Conservation (phyloP, 37 sponge, comb jelly and placozoan genomes). For the Chondrilla cf. caribensis region DNA sequence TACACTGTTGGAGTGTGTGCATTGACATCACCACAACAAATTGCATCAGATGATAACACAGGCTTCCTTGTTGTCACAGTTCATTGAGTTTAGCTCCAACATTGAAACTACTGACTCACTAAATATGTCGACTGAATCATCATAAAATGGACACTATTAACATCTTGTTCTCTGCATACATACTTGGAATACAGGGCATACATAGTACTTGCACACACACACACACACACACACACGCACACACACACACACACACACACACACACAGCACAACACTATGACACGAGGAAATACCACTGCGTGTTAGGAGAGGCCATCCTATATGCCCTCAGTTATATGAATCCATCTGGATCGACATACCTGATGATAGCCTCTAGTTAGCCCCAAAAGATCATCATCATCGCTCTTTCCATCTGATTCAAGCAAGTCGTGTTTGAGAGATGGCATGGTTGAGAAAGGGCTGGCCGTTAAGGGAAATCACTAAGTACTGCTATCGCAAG, state of each 20-base stretch:
- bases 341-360: too few relatives aligned
- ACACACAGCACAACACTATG: not conserved
- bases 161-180: not conserved
- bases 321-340: too few relatives aligned
- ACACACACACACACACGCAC: conserved; percentile 38
- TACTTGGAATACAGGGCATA: not conserved
- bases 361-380: conserved; percentile 12
- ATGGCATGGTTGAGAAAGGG: not conserved
- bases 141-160: too few relatives aligned
- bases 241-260: conserved; percentile 37
- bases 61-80: not conserved
- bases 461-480: too few relatives aligned
- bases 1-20: not conserved
- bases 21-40: not conserved
- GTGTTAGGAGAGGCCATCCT: too few relatives aligned
- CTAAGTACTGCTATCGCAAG: too few relatives aligned
- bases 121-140: too few relatives aligned
- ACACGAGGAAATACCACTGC: not conserved
- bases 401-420: not conserved
- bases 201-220: not conserved
- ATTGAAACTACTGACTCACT: too few relatives aligned
- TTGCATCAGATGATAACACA: not conserved
- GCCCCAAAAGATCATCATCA: conserved; percentile 21
- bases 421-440: not conserved
- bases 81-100: too few relatives aligned